Base-by-base conservation (phyloP, 2,113 vertebrate species). In the Psilopogon haemacephalus region DNA sequence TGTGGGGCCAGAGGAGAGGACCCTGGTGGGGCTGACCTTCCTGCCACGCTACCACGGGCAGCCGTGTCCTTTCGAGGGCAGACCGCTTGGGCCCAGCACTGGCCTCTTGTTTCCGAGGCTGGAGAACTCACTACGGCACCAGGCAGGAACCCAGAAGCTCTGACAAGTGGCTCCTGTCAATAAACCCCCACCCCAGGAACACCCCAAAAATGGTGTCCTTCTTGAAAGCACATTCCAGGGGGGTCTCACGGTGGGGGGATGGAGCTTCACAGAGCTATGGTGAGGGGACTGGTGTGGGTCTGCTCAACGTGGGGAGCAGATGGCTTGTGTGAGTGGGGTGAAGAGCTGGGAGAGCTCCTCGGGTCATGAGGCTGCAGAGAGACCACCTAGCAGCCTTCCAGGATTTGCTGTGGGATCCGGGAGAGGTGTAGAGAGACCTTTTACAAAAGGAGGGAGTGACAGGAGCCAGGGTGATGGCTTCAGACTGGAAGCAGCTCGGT, bases 51-150 rank as follows among this genome's bases (percentile, higher is more conserved):
- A 97, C 44, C 38, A 78, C 8, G 98, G 98, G 50, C 82, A 76
- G 48, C 89, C 95, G 0, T 98, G 98, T 92, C 97, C 97, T 52
- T 99, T 99, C 59, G 98, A 99, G 96, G 98, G 99, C 21, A 98
- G 99, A 78, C 82, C 64, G 18, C 96, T 99, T 0, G 99, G 99
- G 10, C 95, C 97, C 2, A 98, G 99, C 91, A 95, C 96, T 2
- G 98, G 99, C 3, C 32, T 99, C 54, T 97, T 99, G 37, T 99
- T 99, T 91, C 98, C 87, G 64, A 98, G 98, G 30, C 95, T 99
- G 32, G 98, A 98, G 82, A 98, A 91, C 56, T 71, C 82, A 6
- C 30, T 64, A 65, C 48, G 69, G 38, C 15, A 50, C 67, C 9
- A 73, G 93, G 60, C 46, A 65, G 87, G 97, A 97, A 89, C 38